Evolutionary conservation across 2,113 vertebrate genomes (phyloP).

Genomic region (Podiceps cristatus): DNA sequence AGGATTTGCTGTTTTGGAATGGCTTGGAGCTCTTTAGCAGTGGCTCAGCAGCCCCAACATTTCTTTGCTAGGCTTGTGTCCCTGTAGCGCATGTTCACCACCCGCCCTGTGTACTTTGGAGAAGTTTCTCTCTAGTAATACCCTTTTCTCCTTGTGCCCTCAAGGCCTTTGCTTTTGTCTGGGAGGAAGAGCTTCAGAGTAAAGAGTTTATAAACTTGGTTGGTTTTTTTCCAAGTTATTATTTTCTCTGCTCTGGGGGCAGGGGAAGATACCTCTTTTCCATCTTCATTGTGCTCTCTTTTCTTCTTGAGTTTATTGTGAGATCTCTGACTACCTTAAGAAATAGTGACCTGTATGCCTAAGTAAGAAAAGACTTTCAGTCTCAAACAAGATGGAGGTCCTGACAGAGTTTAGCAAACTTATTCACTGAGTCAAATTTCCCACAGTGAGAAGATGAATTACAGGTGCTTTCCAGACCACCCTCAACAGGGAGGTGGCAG

Average conservation of each 20-base stretch:
- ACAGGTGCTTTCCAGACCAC: background rate
- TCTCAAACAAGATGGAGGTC: background rate
- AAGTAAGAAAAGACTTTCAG: background rate
- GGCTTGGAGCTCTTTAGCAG: background rate
- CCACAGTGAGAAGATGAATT: background rate
- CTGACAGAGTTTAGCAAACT: background rate
- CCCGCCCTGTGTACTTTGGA: background rate
- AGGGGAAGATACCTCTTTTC: background rate
- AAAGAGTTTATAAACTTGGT: background rate
- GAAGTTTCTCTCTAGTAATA: background rate
- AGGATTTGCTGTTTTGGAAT: background rate
- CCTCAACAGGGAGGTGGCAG: background rate
- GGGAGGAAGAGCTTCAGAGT: background rate
- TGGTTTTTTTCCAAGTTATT: background rate
- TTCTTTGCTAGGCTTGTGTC: background rate
- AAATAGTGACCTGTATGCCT: background rate
- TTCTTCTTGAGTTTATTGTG: background rate
- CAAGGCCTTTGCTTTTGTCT: background rate
- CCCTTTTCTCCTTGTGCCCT: background rate
- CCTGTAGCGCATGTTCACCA: rapidly evolving
- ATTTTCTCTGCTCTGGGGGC: background rate
- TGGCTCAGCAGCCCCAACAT: background rate
- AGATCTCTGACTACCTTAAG: background rate
- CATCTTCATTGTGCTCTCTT: background rate
- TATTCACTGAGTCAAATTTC: background rate